phyloP scores from a whole-genome alignment of 1,140 invertebrate genomes.

The Drosophila takahashii region DNA sequence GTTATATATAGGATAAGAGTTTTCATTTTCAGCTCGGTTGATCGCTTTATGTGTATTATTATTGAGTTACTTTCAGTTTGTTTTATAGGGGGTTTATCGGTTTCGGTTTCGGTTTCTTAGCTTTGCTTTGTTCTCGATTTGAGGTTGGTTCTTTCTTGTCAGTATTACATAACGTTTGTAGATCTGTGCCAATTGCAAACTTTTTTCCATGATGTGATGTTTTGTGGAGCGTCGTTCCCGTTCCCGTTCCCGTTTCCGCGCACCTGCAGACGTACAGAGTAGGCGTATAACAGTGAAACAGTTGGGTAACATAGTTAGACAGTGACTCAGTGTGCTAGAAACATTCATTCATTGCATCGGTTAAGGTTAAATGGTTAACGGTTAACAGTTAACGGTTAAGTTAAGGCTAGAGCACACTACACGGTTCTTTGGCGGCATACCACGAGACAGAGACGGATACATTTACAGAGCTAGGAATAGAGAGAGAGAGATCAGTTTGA shows the following conservation, averaged over 20 bases:
- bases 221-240: conserved; percentile 23
- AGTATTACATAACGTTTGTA: conserved; percentile 50
- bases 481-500: conserved; percentile 8
- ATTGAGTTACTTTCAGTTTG: conserved; percentile 12
- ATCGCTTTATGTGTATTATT: conserved; percentile 13
- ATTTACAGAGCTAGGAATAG: conserved; percentile 13
- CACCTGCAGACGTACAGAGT: conserved; percentile 69
- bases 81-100: conserved; percentile 13
- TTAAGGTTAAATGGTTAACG: conserved; percentile 6
- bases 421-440: conserved; percentile 27
- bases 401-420: conserved; percentile 27
- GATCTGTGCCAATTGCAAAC: conserved; percentile 79
- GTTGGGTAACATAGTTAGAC: conserved; percentile 51
- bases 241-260: conserved; percentile 12
- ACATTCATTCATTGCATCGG: conserved; percentile 42
- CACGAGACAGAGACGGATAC: conserved; percentile 45
- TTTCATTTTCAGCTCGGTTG: conserved; percentile 27
- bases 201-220: conserved; percentile 54
- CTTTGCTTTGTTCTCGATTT: conserved; percentile 10
- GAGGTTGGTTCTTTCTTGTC: conserved; percentile 19
- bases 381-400: conserved; percentile 10
- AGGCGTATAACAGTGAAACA: conserved; percentile 54
- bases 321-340: conserved; percentile 58
- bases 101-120: conserved; percentile 1
- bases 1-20: conserved; percentile 36